A percentile compares a stretch with the other conserved stretches of the same genome.
phyloP scores from a whole-genome alignment of 2,113 vertebrate species.

The Sclerurus mexicanus region DNA sequence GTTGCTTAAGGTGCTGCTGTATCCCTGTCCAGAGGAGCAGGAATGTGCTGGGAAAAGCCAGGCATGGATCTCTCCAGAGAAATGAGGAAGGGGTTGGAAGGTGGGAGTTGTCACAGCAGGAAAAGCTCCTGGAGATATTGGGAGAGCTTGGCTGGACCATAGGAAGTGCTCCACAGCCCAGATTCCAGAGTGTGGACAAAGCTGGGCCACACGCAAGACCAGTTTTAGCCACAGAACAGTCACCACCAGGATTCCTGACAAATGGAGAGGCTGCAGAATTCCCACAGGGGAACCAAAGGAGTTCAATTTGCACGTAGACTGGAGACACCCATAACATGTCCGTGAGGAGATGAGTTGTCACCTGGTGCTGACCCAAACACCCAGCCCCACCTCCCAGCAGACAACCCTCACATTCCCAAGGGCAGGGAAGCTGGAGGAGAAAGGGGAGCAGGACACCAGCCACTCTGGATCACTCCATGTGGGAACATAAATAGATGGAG shows the following conservation, averaged over 20 bases:
- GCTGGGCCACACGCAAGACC: not conserved
- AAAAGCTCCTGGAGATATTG: not conserved
- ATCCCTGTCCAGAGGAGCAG: not conserved
- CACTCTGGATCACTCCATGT: accelerated
- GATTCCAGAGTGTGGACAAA: not conserved
- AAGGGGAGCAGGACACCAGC: not conserved
- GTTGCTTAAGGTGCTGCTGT: not conserved
- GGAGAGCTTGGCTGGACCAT: not conserved
- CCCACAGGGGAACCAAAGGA: not conserved
- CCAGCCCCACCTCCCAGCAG: not conserved
- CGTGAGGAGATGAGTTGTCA: not conserved
- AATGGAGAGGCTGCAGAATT: not conserved
- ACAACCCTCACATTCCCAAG: not conserved
- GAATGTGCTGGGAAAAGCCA: not conserved
- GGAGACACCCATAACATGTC: accelerated
- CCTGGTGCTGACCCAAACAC: not conserved
- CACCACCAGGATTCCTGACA: not conserved
- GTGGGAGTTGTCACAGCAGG: not conserved
- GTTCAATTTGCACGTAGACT: not conserved
- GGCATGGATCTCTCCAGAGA: not conserved
- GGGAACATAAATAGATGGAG: accelerated
- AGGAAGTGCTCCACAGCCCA: no score
- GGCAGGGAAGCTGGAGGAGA: not conserved
- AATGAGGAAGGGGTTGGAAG: not conserved
- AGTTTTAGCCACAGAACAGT: not conserved